These are phyloP conservation scores for Tachypleus tridentatus DNA, from an alignment of 1,140 invertebrate species.

Conservation along the genomic window DNA sequence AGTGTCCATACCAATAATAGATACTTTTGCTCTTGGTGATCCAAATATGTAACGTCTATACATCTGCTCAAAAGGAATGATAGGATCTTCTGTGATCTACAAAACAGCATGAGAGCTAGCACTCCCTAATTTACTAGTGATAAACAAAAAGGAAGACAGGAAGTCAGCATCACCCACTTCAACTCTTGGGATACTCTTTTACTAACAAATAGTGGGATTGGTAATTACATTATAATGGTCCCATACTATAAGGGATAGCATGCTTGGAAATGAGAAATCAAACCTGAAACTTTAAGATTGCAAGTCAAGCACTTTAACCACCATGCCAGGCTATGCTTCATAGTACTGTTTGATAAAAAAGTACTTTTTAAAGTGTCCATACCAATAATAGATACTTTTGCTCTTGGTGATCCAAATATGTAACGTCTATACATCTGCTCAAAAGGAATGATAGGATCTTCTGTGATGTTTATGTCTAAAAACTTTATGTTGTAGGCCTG, in stretches of 20 bases:
- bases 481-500: constrained; percentile 42
- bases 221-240: too few relatives aligned
- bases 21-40: constrained; percentile 36
- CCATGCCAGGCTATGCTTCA: not conserved
- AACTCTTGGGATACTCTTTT: too few relatives aligned
- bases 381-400: constrained; percentile 40
- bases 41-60: constrained; percentile 45
- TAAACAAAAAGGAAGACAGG: too few relatives aligned
- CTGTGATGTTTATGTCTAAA: constrained; percentile 45
- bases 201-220: too few relatives aligned
- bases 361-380: constrained; percentile 18
- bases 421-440: constrained; percentile 40
- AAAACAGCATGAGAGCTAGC: too few relatives aligned
- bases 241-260: too few relatives aligned
- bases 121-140: too few relatives aligned
- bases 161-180: too few relatives aligned
- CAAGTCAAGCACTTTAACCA: too few relatives aligned
- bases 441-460: constrained; percentile 45
- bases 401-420: constrained; percentile 41
- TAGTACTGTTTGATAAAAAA: not conserved
- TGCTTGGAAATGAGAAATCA: too few relatives aligned
- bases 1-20: constrained; percentile 37
- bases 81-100: constrained; percentile 43
- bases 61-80: constrained; percentile 41
- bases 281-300: too few relatives aligned